phyloP scores from a whole-genome alignment of 2,797 vertebrate genomes.

The Heteromormyrus szaboi region DNA sequence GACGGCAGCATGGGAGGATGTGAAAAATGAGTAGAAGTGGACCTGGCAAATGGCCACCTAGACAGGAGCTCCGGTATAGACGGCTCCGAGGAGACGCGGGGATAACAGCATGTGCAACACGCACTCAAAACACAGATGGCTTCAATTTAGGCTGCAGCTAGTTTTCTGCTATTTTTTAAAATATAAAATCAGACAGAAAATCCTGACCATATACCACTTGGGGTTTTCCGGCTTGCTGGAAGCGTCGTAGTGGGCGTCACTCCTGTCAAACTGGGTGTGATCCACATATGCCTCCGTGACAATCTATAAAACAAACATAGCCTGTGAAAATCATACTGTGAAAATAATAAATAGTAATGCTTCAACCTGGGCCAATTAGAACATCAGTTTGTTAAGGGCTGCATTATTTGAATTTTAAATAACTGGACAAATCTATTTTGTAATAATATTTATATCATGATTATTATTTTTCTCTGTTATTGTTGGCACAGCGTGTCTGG shows the following conservation, averaged over 20 bases:
- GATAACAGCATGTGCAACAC: not conserved
- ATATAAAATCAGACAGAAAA: not conserved
- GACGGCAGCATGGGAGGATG: not conserved
- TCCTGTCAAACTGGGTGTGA: slow-evolving; percentile 95
- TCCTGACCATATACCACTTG: slow-evolving; percentile 90
- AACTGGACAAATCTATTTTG: not conserved
- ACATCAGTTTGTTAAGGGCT: not conserved
- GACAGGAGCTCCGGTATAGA: not conserved
- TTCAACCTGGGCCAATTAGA: not conserved
- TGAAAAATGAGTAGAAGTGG: not conserved
- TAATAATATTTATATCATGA: not conserved
- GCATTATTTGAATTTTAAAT: not conserved
- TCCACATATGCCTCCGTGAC: slow-evolving; percentile 89
- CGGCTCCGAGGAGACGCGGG: not conserved
- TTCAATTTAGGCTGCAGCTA: not conserved
- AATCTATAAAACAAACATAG: slow-evolving; percentile 60
- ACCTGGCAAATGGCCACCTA: not conserved
- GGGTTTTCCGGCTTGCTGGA: slow-evolving; percentile 82
- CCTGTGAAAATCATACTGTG: not conserved
- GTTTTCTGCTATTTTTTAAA: not conserved
- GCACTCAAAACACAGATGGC: not conserved
- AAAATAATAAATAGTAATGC: not conserved
- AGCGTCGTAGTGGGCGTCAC: slow-evolving; percentile 80
- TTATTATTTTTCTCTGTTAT: not conserved
- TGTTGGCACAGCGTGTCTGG: not conserved